phyloP scores from a whole-genome alignment of 2,888 invertebrate genomes.

The Plebejus anna region DNA sequence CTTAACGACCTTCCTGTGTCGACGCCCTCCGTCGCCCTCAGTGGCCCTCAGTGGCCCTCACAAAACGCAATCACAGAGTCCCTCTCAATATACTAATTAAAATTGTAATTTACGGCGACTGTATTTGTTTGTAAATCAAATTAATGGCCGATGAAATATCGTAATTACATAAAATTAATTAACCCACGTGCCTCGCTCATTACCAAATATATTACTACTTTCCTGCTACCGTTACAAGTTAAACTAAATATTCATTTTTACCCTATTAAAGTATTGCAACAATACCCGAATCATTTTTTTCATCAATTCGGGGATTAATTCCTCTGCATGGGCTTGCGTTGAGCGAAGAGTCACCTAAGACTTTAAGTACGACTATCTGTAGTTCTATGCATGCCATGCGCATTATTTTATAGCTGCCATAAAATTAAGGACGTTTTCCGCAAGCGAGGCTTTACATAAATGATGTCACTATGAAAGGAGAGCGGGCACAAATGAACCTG shows the following conservation, averaged over 20 bases:
- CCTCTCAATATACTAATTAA: constrained; percentile 12
- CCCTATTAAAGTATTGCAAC: not conserved
- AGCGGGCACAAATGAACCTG: not conserved
- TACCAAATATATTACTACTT: not conserved
- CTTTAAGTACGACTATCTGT: no score
- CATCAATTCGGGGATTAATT: no score
- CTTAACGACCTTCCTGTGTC: not conserved
- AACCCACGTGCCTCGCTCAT: not conserved
- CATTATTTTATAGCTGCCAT: no score
- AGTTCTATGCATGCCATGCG: no score
- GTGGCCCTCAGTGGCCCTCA: not conserved
- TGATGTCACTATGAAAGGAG: no score
- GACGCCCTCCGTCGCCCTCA: not conserved
- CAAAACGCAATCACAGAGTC: not conserved
- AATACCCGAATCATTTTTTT: not conserved
- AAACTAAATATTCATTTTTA: not conserved
- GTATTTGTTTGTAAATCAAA: constrained; percentile 19
- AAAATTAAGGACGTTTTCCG: no score
- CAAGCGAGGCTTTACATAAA: no score
- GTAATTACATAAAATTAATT: constrained; percentile 25
- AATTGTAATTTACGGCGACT: constrained; percentile 7
- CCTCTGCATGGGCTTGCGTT: no score
- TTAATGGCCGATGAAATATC: constrained; percentile 15
- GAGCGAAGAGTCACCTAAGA: no score
- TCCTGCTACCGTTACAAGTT: not conserved